Percentiles rank a stretch among this genome's conserved stretches.
Conservation (phyloP, 35 echinoderm and acorn worm species). For the Heliocidaris tuberculata region DNA sequence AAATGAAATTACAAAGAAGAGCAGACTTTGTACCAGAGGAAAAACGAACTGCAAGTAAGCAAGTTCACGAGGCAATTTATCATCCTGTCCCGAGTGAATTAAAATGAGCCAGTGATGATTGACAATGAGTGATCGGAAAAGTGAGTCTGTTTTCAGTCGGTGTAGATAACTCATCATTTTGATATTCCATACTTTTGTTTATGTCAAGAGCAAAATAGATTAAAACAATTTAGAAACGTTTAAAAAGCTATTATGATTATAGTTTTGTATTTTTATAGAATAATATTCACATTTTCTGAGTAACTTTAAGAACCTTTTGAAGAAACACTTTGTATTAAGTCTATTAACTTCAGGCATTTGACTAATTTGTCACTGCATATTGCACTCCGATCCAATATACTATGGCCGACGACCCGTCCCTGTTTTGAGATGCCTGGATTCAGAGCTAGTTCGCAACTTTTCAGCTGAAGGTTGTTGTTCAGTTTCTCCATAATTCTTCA, state of each 20-base stretch:
- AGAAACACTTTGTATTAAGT: background rate
- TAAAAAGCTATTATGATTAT: background rate
- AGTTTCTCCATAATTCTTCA: background rate
- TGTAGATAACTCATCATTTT: background rate
- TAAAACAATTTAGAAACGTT: background rate
- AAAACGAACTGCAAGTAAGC: background rate
- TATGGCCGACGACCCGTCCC: too few species aligned
- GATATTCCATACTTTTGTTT: background rate
- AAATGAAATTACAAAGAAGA: background rate
- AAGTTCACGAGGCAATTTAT: background rate
- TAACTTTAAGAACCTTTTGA: background rate
- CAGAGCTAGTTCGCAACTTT: background rate
- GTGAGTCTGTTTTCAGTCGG: background rate
- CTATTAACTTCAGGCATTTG: too few species aligned
- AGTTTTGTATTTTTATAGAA: background rate
- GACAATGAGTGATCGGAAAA: background rate
- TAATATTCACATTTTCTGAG: background rate
- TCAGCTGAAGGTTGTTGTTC: background rate
- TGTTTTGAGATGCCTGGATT: too few species aligned
- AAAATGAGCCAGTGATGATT: background rate
- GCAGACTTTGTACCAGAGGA: background rate
- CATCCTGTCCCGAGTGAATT: background rate
- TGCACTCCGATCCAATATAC: too few species aligned
- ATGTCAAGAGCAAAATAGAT: background rate
- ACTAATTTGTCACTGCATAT: too few species aligned